Evolutionary conservation across 2,797 vertebrate genomes (phyloP).

Genomic region (Apodemus agrarius): DNA sequence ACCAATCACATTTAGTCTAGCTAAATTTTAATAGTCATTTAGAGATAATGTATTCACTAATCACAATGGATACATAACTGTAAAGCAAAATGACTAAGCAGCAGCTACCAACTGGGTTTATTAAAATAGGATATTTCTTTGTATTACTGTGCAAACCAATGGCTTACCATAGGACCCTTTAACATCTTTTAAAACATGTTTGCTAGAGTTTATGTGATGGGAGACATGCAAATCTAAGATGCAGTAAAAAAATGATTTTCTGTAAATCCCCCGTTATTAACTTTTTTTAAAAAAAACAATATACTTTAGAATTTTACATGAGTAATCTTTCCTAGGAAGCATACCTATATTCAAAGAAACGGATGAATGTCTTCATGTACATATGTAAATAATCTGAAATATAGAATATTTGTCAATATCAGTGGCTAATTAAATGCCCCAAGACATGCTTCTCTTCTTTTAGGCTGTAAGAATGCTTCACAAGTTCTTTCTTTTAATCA

Average conservation of each 20-base stretch:
- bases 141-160: not conserved
- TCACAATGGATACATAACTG: not conserved
- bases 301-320: not conserved
- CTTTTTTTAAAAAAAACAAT: not conserved
- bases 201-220: not conserved
- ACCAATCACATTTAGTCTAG: conserved; percentile 68
- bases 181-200: not conserved
- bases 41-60: conserved; percentile 65
- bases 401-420: not conserved
- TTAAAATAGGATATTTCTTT: conserved; percentile 26
- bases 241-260: not conserved
- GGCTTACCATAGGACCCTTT: not conserved
- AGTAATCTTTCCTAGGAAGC: not conserved
- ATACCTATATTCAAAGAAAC: not conserved
- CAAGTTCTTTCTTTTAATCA: not conserved
- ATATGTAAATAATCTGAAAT: not conserved
- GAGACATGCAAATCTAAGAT: not conserved
- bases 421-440: not conserved
- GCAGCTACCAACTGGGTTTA: conserved; percentile 14
- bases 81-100: conserved; percentile 46
- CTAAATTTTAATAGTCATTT: conserved; percentile 74
- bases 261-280: not conserved
- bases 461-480: not conserved
- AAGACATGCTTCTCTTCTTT: not conserved
- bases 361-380: not conserved